Conservation (phyloP, 53 echinoderm and acorn worm genomes). For the Astropecten irregularis region DNA sequence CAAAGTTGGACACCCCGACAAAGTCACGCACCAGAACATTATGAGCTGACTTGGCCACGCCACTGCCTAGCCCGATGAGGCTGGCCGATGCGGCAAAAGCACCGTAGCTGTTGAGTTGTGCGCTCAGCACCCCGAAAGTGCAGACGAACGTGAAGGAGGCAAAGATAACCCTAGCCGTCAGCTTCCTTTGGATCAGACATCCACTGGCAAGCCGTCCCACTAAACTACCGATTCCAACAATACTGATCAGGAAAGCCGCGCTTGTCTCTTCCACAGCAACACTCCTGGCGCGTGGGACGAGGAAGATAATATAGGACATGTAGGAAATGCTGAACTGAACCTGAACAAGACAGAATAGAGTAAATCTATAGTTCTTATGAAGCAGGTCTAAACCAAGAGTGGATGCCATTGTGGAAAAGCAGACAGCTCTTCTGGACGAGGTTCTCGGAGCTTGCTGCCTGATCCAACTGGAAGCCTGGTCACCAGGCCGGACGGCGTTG, state of each 20-base stretch:
- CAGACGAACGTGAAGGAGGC: not conserved
- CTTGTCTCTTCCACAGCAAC: not conserved
- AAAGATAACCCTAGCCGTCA: not conserved
- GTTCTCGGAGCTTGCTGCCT: too few relatives aligned
- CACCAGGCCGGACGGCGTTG: too few relatives aligned
- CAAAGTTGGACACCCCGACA: not conserved
- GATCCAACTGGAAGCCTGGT: too few relatives aligned
- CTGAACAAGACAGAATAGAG: not conserved
- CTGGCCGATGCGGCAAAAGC: not conserved
- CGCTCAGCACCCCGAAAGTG: not conserved
- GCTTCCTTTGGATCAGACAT: not conserved
- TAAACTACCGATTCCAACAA: not conserved
- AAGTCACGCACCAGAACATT: constrained; percentile 2
- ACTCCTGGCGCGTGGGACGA: not conserved
- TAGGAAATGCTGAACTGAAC: not conserved
- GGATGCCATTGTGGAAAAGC: not conserved
- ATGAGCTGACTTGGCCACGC: not conserved
- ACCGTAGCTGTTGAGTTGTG: not conserved
- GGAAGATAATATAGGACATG: not conserved
- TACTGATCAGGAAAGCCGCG: not conserved
- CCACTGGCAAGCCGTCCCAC: not conserved
- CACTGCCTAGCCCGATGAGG: not conserved
- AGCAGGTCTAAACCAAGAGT: not conserved
- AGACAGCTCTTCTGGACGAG: too few relatives aligned
- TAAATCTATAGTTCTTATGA: not conserved